Conservation (phyloP, 92 coral and sea anemone genomes). For the Anthopleura xanthogrammica region DNA sequence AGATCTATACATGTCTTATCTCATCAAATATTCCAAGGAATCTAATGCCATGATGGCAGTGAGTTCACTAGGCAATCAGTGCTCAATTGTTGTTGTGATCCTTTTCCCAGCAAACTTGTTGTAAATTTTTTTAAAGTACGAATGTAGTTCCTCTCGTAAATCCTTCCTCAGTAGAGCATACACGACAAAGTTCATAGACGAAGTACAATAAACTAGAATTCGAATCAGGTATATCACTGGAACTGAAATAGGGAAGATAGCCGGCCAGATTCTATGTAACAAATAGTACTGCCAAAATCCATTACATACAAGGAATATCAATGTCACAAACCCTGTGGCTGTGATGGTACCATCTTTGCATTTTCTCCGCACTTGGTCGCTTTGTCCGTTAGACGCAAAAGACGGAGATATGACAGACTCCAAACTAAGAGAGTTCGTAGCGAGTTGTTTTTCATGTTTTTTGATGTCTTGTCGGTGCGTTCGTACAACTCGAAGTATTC, state of each 20-base stretch:
- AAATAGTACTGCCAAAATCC: constrained; percentile 17
- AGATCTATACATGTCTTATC: no score
- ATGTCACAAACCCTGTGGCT: constrained; percentile 21
- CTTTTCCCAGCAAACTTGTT: neutral
- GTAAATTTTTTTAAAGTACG: constrained; percentile 4
- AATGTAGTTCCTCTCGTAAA: constrained; percentile 18
- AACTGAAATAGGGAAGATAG: neutral
- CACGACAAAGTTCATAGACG: constrained; percentile 25
- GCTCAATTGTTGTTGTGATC: neutral
- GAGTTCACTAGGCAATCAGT: no score
- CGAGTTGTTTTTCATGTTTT: constrained; percentile 17
- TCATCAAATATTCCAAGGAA: no score
- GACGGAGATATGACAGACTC: neutral
- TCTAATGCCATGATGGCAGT: no score
- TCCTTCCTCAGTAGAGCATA: constrained; percentile 31
- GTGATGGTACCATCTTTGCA: constrained; percentile 31
- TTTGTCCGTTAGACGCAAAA: neutral
- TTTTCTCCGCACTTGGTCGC: constrained; percentile 3
- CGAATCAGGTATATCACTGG: constrained; percentile 5
- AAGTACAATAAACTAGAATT: constrained; percentile 5
- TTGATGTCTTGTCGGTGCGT: constrained; percentile 15
- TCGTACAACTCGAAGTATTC: constrained; percentile 18
- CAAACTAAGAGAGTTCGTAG: constrained; percentile 17
- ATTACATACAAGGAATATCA: constrained; percentile 16
- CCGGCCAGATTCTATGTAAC: neutral